Evolutionary conservation across 1,140 invertebrate species (phyloP).

Genomic region (Drosophila azteca): DNA sequence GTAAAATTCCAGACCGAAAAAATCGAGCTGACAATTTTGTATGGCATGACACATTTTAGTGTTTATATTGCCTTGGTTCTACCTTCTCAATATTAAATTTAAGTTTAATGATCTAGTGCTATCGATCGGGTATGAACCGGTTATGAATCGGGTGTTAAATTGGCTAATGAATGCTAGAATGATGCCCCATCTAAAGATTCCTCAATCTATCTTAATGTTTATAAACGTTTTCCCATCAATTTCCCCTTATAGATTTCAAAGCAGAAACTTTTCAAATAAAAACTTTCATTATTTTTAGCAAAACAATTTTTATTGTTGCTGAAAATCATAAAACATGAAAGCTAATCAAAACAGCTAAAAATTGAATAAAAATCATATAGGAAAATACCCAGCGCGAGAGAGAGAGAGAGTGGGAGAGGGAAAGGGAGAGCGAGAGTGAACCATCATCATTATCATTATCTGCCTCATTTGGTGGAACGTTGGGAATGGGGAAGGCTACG

Average conservation of each 20-base stretch:
- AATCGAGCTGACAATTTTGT: no score
- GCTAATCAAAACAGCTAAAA: constrained; percentile 42
- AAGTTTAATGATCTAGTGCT: no score
- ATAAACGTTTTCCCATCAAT: neutral
- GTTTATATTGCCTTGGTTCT: no score
- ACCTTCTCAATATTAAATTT: no score
- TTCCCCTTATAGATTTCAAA: neutral
- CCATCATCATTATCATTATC: constrained; percentile 15
- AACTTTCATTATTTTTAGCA: constrained; percentile 21
- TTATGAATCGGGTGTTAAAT: no score
- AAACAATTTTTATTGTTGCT: constrained; percentile 33
- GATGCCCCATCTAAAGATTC: no score
- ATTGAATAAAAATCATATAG: constrained; percentile 20
- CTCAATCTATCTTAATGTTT: no score
- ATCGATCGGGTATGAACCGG: no score
- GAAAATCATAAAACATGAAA: constrained; percentile 44
- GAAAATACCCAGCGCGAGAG: constrained; percentile 7
- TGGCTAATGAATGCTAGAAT: no score
- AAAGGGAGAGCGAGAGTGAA: neutral
- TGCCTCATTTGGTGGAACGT: neutral
- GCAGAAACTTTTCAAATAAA: constrained; percentile 11
- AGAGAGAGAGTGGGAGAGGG: neutral
- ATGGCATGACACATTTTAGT: no score
- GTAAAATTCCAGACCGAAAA: no score
- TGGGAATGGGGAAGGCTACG: neutral